phyloP scores from a whole-genome alignment of 2,113 vertebrate genomes.

The Murina feae region DNA sequence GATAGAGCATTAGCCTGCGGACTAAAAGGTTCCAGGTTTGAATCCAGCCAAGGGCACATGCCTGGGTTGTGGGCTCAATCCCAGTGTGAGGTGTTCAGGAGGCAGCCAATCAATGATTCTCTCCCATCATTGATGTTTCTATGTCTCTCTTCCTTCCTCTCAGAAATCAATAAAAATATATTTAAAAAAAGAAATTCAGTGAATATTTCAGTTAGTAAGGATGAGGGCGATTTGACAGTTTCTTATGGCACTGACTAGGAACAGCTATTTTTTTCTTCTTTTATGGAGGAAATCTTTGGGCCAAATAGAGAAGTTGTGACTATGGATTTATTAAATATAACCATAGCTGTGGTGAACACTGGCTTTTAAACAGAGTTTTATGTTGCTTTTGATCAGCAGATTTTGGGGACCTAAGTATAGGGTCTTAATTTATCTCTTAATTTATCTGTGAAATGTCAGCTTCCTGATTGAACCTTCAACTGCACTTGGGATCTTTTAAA shows the following conservation, averaged over 20 bases:
- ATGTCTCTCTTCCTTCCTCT: no score
- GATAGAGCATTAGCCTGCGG: no score
- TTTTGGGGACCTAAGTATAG: background rate
- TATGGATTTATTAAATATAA: background rate
- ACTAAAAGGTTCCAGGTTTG: no score
- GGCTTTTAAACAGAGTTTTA: background rate
- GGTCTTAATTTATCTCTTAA: background rate
- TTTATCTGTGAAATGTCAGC: background rate
- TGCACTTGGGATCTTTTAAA: background rate
- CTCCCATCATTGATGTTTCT: no score
- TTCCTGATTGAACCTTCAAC: background rate
- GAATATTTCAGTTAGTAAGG: background rate
- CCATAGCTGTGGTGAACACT: background rate
- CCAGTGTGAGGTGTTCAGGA: no score
- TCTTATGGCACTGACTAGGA: background rate
- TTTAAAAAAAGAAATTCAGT: background rate
- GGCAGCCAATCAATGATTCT: no score
- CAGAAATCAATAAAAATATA: no score
- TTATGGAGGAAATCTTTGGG: background rate
- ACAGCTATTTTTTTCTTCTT: background rate
- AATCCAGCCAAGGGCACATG: no score
- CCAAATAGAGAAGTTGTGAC: slow-evolving; percentile 18
- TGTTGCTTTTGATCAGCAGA: background rate
- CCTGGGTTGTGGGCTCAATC: no score
- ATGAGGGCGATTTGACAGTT: background rate